Evolutionary conservation across 2,113 vertebrate genomes (phyloP).

Genomic region (Cyrtonyx montezumae): DNA sequence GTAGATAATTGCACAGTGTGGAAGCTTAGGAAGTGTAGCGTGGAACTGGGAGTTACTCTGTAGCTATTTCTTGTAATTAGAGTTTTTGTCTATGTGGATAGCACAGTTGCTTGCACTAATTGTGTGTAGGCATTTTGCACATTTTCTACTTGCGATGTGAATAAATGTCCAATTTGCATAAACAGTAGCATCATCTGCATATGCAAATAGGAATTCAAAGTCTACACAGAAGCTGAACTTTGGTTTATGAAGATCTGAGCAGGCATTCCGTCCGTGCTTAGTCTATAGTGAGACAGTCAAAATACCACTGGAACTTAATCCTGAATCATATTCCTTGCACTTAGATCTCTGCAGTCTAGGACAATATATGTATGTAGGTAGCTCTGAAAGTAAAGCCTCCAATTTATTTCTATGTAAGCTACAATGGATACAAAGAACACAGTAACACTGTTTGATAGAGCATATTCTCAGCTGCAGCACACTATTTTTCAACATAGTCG

Average conservation of each 20-base stretch:
- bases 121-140: neutral
- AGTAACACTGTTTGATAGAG: neutral
- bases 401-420: neutral
- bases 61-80: neutral
- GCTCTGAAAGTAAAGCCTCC: neutral
- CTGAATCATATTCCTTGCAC: constrained; percentile 7
- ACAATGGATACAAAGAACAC: neutral
- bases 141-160: constrained; percentile 20
- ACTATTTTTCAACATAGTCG: neutral
- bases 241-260: constrained; percentile 14
- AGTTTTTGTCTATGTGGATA: neutral
- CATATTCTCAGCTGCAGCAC: neutral
- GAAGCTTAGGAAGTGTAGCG: neutral
- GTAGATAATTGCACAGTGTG: neutral
- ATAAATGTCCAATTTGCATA: constrained; percentile 27
- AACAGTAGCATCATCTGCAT: neutral
- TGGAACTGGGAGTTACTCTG: neutral
- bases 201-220: neutral
- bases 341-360: neutral
- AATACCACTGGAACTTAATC: constrained; percentile 8
- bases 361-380: neutral
- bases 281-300: neutral
- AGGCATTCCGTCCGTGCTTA: neutral
- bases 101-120: neutral
- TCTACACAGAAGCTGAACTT: constrained; percentile 3